These are phyloP conservation scores for Drosophila austrosaltans DNA, from an alignment of 2,888 invertebrate species.

Conservation along the genomic window DNA sequence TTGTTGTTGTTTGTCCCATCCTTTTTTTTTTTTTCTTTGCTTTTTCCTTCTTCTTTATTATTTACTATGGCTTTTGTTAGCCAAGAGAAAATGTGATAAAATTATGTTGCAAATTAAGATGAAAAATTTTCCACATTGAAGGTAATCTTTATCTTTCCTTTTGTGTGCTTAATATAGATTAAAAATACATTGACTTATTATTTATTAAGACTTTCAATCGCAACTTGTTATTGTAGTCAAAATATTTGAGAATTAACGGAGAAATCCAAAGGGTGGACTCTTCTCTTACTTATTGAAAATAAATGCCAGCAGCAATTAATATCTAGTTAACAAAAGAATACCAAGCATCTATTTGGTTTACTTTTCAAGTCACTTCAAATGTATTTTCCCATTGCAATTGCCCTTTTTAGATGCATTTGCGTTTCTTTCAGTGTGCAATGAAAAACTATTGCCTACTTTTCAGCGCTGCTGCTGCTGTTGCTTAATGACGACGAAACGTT, in stretches of 20 bases:
- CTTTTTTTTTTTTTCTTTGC: not conserved
- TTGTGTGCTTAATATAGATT: not conserved
- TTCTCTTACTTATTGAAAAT: too few species aligned
- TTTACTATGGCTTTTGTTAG: constrained; percentile 9
- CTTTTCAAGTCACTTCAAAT: too few species aligned
- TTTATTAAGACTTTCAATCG: too few species aligned
- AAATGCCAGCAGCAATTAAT: too few species aligned
- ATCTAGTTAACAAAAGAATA: too few species aligned
- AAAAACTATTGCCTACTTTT: constrained; percentile 29
- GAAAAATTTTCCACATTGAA: constrained; percentile 4
- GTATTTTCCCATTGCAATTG: too few species aligned
- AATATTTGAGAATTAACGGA: too few species aligned
- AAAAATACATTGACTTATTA: constrained; percentile 2
- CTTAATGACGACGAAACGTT: constrained; percentile 30
- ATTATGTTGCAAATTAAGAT: constrained; percentile 11
- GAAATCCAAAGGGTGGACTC: too few species aligned
- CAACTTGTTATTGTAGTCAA: too few species aligned
- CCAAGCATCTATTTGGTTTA: too few species aligned
- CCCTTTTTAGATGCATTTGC: too few species aligned
- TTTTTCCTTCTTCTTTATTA: constrained; percentile 1
- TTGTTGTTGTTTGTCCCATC: not conserved
- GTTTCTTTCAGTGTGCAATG: constrained; percentile 8
- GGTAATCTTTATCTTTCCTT: not conserved
- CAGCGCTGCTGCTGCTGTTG: constrained; percentile 25
- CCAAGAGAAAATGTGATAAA: constrained; percentile 9